These are phyloP conservation scores for Xylota sylvarum DNA, from an alignment of 2,888 invertebrate genomes.

Conservation along the genomic window DNA sequence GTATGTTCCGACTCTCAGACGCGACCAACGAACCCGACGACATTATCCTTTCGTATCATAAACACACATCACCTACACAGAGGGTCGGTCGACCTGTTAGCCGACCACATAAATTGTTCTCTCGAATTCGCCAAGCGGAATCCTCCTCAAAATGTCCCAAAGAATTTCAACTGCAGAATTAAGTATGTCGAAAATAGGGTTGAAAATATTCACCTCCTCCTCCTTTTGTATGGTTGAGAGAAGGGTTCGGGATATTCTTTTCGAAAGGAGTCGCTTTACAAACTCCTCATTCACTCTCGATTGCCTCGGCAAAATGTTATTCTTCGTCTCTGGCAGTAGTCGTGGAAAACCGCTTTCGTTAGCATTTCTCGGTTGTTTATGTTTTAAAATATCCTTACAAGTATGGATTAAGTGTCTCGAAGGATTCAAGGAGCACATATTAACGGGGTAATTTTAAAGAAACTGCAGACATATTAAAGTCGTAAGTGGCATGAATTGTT, in stretches of 20 bases:
- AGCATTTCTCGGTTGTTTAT: constrained; percentile 31
- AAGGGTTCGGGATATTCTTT: constrained; percentile 2
- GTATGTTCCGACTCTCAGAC: constrained; percentile 11
- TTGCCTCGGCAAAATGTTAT: constrained; percentile 20
- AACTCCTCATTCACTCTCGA: constrained; percentile 19
- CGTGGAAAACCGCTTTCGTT: constrained; percentile 19
- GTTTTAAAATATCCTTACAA: constrained; percentile 20
- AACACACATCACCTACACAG: not conserved
- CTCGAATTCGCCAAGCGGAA: not conserved
- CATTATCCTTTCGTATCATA: constrained; percentile 6
- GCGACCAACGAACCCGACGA: constrained; percentile 5
- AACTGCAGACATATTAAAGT: not conserved
- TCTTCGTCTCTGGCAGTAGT: not conserved
- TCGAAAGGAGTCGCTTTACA: not conserved
- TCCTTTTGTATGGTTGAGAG: not conserved
- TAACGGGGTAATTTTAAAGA: constrained; percentile 17
- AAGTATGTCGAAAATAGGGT: constrained; percentile 8
- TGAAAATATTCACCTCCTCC: constrained; percentile 11
- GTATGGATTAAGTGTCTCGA: constrained; percentile 17
- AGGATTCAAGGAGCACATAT: constrained; percentile 14
- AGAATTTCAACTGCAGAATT: constrained; percentile 25
- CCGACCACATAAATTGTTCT: constrained; percentile 9
- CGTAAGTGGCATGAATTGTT: constrained; percentile 10
- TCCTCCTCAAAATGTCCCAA: not conserved
- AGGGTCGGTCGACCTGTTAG: constrained; percentile 13